Evolutionary conservation across 2,888 invertebrate genomes (phyloP), one percentile per base, ranked within the genome.

Genomic region (Hirtodrosophila duncani): DNA sequence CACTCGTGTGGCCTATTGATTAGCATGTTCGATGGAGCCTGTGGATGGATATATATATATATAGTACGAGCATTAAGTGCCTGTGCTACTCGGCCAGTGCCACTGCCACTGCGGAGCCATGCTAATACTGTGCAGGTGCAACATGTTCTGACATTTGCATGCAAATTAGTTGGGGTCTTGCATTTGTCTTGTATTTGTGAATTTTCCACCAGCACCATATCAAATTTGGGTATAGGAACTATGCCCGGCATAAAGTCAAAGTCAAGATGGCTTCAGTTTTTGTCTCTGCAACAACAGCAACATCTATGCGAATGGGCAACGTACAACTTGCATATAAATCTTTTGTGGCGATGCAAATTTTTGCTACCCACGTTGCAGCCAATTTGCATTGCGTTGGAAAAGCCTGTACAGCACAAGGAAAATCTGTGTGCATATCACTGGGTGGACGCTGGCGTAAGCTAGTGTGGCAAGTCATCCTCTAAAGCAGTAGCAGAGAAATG

Each of bases 1-100:
- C 72, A 72, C 72, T 63, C 63, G 68, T 72, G 78, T 66, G 81
- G 72, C 72, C 81, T 80, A 80, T 80, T 80, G 81, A 80, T 80
- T 72, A 77, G 71, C 77, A 79, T 75, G 60, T 59, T 43, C n/a
- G n/a, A n/a, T 55, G 20, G 14, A 6, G 9, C 16, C n/a, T 30
- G 30, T 29, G 29, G 10, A 18, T 33, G 33, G 7, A 6, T 10
- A 11, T 33, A 10, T 33, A 10, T 36, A n/a, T 36, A n/a, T n/a
- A n/a, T 36, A 23, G 36, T 21, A 23, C 20, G 18, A 20, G 36
- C 14, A 36, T 11, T n/a, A 23, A 20, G 16, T 17, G 36, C n/a
- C n/a, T n/a, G 23, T 36, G 36, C 21, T 14, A 10, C 4, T 36
- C 36, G 2, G 6, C 11, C 36, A 20, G 9, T 18, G 26, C 9